A percentile compares a stretch with the other conserved stretches of the same genome.
Conservation (phyloP, 1,140 invertebrate species). For the Steinernema feltiae region DNA sequence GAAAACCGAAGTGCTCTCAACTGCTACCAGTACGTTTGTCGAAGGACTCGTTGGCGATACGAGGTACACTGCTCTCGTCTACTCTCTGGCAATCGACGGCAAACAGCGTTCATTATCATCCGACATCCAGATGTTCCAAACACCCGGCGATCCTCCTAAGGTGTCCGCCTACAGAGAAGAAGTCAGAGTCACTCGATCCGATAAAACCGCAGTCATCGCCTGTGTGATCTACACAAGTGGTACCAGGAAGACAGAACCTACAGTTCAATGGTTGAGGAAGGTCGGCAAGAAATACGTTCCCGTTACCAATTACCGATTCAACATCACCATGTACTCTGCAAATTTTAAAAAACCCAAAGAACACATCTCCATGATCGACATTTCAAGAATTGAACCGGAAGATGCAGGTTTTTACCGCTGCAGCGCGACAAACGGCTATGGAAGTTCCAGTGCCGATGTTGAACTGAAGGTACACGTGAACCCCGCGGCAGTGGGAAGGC, state of each 20-base stretch:
- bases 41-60: neutral
- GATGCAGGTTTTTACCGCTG: neutral
- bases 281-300: neutral
- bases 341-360: neutral
- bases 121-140: conserved; percentile 9
- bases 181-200: neutral
- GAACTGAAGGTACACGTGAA: neutral
- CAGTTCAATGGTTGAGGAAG: neutral
- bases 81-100: neutral
- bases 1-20: neutral
- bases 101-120: neutral
- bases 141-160: neutral
- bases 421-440: neutral
- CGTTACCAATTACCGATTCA: neutral
- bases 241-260: neutral
- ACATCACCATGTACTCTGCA: neutral
- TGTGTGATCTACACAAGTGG: neutral
- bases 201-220: neutral
- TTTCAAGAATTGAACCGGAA: neutral
- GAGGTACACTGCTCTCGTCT: neutral
- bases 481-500: neutral
- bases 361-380: neutral
- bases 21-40: neutral
- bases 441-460: neutral
- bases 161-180: neutral